Conservation (phyloP, 2,797 vertebrate genomes). For the Urocyon cinereoargenteus region DNA sequence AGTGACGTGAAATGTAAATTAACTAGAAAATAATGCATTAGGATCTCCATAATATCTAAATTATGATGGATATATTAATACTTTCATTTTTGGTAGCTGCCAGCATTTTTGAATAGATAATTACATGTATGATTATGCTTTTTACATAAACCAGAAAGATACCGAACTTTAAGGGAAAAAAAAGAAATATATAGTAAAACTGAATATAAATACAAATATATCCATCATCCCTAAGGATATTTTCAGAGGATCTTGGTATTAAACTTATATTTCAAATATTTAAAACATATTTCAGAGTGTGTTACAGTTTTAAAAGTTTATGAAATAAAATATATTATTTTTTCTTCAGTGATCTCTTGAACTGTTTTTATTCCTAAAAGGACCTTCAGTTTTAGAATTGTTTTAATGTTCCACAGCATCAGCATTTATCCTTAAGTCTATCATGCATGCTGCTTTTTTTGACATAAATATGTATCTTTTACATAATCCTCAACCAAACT, state of each 20-base stretch:
- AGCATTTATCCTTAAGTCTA: not conserved
- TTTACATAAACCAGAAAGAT: not conserved
- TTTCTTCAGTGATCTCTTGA: not conserved
- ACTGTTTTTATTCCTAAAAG: not conserved
- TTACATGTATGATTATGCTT: not conserved
- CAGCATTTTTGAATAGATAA: constrained; percentile 37
- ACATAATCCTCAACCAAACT: not conserved
- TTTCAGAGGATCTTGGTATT: not conserved
- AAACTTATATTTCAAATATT: not conserved
- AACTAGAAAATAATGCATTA: constrained; percentile 54
- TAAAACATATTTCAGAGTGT: not conserved
- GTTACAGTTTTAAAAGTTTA: not conserved
- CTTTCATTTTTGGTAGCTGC: not conserved
- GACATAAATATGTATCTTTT: not conserved
- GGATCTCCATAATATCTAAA: not conserved
- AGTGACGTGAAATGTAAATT: constrained; percentile 7
- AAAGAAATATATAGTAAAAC: not conserved
- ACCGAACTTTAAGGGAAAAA: not conserved
- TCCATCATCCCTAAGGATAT: not conserved
- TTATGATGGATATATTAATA: constrained; percentile 4
- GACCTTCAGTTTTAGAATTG: not conserved
- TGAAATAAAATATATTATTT: not conserved
- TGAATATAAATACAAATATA: not conserved
- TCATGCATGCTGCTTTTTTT: not conserved
- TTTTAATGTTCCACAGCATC: not conserved